Evolutionary conservation across 1,140 invertebrate genomes (phyloP), one percentile per base, ranked within the genome.

Genomic region (Chironomus tepperi): DNA sequence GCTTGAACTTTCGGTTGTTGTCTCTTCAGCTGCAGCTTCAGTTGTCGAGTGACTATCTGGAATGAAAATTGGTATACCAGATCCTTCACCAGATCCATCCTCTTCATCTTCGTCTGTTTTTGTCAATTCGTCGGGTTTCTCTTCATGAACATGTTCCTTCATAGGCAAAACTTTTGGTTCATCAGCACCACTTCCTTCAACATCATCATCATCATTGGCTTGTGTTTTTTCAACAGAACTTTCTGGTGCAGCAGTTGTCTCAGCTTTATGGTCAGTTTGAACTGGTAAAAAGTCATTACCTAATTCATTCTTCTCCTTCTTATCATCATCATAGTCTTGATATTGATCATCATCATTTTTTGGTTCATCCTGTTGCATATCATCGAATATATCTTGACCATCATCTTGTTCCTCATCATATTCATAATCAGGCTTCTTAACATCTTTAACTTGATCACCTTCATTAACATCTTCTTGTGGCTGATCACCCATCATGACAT

Each of bases 401-500:
- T 70, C 16, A 7, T 77, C 73, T 76, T 76, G 3, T 74, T 19
- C 42, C 75, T 76, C 1, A 76, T 76, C 73, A 77, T 77, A 65
- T 77, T 77, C 24, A 76, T 75, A 15, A 10, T 21, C 18, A n/a
- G n/a, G n/a, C 7, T 18, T 21, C 43, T 47, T 78, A 78, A 81
- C 74, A 74, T 79, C 81, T 42, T 85, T 83, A 76, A 86, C 84
- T 18, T 83, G 81, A 21, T 82, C 81, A 74, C 77, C 79, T 7
- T 74, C 76, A 24, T 80, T 79, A 15, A 81, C 78, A 1, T 83
- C 82, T 78, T 84, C 79, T 34, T 81, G 70, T 34, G 86, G 84
- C 78, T 86, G 83, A 78, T 88, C 87, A 10, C 85, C 86, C 83
- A 88, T 83, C 85, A 88, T 86, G 79, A 87, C 82, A 65, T 87